Evolutionary conservation across 2,113 vertebrate genomes (phyloP).

Genomic region (Lepisosteus oculatus): DNA sequence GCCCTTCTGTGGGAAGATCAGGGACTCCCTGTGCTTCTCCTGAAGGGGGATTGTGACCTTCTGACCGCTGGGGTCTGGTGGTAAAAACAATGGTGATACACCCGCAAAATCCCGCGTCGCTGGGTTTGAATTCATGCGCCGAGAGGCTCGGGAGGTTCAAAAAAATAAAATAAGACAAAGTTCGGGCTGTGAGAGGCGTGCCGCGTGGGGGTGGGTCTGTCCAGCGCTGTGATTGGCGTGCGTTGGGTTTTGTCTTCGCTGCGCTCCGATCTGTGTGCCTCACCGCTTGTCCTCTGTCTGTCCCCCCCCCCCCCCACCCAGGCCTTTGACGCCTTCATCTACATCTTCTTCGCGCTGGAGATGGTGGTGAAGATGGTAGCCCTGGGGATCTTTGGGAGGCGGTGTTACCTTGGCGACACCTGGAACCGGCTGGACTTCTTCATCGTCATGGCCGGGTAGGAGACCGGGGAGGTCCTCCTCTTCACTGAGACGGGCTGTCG

Average conservation of each 20-base stretch:
- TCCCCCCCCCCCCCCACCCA: constrained; percentile 36
- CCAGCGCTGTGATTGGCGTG: constrained; percentile 11
- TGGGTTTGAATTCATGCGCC: too few relatives aligned
- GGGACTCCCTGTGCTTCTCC: too few relatives aligned
- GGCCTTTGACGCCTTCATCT: constrained; percentile 97
- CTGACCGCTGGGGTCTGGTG: too few relatives aligned
- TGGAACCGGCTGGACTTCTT: constrained; percentile 99
- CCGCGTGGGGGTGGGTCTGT: background rate
- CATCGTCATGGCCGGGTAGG: constrained; percentile 95
- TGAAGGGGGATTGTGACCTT: too few relatives aligned
- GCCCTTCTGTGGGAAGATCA: too few relatives aligned
- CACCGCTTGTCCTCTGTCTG: too few relatives aligned
- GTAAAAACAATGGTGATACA: too few relatives aligned
- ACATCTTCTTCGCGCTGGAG: constrained; percentile 96
- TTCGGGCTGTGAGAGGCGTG: too few relatives aligned
- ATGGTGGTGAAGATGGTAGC: constrained; percentile 98
- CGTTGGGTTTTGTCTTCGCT: background rate
- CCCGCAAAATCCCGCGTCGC: too few relatives aligned
- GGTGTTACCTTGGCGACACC: constrained; percentile 95
- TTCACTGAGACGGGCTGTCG: background rate
- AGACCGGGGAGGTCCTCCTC: background rate
- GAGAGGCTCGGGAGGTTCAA: too few relatives aligned
- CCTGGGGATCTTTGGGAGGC: constrained; percentile 91
- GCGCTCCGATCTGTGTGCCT: background rate
- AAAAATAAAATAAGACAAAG: too few relatives aligned